Conservation (phyloP, 2,113 vertebrate genomes). For the Zapornia atra region DNA sequence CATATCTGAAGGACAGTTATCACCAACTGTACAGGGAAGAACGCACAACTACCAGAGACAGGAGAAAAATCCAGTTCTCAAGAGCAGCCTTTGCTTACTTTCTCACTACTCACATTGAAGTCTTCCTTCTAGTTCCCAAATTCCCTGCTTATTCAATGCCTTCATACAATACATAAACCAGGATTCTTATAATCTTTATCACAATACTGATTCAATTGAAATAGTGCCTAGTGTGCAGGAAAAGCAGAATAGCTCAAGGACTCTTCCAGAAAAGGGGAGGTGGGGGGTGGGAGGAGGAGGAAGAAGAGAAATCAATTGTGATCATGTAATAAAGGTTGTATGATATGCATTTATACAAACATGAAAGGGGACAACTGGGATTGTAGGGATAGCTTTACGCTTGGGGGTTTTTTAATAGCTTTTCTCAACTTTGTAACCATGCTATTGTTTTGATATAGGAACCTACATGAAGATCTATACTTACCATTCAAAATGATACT, state of each 20-base stretch:
- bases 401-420: not conserved
- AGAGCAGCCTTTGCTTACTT: not conserved
- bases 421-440: not conserved
- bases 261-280: not conserved
- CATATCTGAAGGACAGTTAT: not conserved
- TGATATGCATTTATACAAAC: not conserved
- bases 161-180: not conserved
- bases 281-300: fast-evolving
- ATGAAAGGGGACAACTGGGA: not conserved
- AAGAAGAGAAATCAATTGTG: not conserved
- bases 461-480: not conserved
- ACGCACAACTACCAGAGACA: not conserved
- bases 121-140: not conserved
- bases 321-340: not conserved
- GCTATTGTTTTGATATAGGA: not conserved
- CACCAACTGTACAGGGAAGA: not conserved
- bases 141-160: not conserved
- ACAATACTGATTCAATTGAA: not conserved
- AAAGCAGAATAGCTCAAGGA: not conserved
- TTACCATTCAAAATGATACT: not conserved
- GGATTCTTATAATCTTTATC: constrained; percentile 2
- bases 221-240: not conserved
- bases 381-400: not conserved
- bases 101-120: not conserved
- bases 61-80: not conserved